Evolutionary conservation across 2,888 invertebrate species (phyloP).

Genomic region (Macaria liturata): DNA sequence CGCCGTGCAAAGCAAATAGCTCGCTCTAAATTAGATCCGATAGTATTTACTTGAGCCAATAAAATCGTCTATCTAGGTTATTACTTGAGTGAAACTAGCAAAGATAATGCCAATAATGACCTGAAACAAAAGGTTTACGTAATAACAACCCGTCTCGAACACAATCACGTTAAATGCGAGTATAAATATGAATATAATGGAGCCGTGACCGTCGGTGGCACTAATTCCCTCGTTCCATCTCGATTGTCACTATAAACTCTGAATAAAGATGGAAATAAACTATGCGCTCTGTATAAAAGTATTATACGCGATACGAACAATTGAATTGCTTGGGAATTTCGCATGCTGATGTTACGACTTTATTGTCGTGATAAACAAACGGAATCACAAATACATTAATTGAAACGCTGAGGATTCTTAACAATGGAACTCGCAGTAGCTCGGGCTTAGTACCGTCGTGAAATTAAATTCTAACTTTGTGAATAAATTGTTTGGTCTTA

Average conservation of each 20-base stretch:
- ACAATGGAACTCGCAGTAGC: conserved; percentile 6
- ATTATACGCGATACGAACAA: conserved; percentile 41
- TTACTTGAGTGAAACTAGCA: conserved; percentile 5
- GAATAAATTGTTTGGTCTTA: neutral
- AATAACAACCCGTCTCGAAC: conserved; percentile 16
- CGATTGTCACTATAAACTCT: conserved; percentile 36
- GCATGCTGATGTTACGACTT: conserved; percentile 40
- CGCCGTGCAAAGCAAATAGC: neutral
- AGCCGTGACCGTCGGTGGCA: conserved; percentile 24
- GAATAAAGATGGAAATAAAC: conserved; percentile 33
- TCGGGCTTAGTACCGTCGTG: conserved; percentile 1
- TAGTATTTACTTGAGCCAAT: conserved; percentile 5
- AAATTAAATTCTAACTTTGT: neutral
- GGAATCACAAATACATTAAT: conserved; percentile 24
- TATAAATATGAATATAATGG: conserved; percentile 27
- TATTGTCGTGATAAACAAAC: conserved; percentile 36
- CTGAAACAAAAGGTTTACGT: conserved; percentile 21
- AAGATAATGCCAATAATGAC: conserved; percentile 8
- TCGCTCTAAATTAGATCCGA: neutral
- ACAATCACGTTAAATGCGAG: conserved; percentile 18
- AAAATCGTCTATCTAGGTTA: conserved; percentile 1
- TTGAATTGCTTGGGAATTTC: conserved; percentile 53
- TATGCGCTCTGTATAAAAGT: conserved; percentile 36
- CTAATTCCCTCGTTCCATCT: conserved; percentile 34
- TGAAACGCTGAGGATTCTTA: conserved; percentile 14